Evolutionary conservation across 2,888 invertebrate species (phyloP).

Genomic region (Lumbricus terrestris): DNA sequence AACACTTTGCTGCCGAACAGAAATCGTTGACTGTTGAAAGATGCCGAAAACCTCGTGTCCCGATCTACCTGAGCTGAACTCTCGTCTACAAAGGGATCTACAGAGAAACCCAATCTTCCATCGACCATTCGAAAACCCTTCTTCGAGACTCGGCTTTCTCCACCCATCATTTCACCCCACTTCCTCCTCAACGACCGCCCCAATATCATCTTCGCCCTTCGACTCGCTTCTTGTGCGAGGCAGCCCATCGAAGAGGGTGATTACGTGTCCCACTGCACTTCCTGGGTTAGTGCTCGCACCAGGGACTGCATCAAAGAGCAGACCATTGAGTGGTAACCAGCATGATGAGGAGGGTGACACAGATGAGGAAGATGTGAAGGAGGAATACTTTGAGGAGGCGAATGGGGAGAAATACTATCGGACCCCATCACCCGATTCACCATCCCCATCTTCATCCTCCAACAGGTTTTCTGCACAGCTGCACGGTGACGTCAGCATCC

Average conservation of each 20-base stretch:
- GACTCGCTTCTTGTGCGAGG: background rate
- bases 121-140: background rate
- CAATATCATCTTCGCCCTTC: background rate
- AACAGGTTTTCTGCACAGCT: background rate
- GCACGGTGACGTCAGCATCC: background rate
- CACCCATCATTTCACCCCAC: background rate
- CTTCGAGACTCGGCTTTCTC: background rate
- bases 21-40: background rate
- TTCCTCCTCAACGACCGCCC: background rate
- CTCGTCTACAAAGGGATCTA: background rate
- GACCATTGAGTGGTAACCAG: background rate
- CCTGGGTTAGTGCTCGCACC: background rate
- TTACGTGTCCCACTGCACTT: background rate
- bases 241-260: background rate
- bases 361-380: background rate
- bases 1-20: background rate
- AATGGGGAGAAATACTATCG: background rate
- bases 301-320: too few relatives aligned
- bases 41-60: background rate
- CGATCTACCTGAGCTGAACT: background rate
- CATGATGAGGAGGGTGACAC: background rate
- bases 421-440: background rate
- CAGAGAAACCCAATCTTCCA: background rate
- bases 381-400: background rate
- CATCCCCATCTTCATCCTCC: background rate